A percentile compares a stretch with the other conserved stretches of the same genome.
These are phyloP conservation scores for Hucho hucho DNA, from an alignment of 2,113 vertebrate species.

Conservation along the genomic window DNA sequence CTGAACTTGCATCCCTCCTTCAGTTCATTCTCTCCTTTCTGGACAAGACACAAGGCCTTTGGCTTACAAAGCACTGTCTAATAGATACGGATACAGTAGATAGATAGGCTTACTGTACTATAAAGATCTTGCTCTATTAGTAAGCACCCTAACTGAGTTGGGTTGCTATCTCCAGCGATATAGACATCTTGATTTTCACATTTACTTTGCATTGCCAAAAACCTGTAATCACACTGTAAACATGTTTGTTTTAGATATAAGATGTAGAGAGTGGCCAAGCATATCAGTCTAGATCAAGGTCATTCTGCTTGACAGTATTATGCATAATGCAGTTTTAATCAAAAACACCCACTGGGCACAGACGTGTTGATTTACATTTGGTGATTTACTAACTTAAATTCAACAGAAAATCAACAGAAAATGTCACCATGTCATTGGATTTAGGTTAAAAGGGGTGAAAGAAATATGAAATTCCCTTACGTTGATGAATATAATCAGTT, in stretches of 20 bases:
- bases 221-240: conserved; percentile 35
- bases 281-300: neutral
- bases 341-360: too few species aligned
- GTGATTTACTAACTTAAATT: too few species aligned
- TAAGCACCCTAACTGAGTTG: conserved; percentile 21
- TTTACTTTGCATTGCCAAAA: conserved; percentile 29
- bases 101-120: conserved; percentile 30
- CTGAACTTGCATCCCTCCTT: conserved; percentile 35
- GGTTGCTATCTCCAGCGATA: conserved; percentile 32
- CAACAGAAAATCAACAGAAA: too few species aligned
- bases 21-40: conserved; percentile 36
- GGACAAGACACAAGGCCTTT: conserved; percentile 51
- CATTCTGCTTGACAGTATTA: conserved; percentile 31
- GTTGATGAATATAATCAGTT: too few species aligned
- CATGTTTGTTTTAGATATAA: conserved; percentile 29
- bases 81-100: conserved; percentile 42
- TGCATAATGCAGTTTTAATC: conserved; percentile 24
- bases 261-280: conserved; percentile 9
- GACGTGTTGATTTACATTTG: too few species aligned
- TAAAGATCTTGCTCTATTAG: neutral
- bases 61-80: conserved; percentile 36
- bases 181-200: conserved; percentile 37
- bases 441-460: too few species aligned
- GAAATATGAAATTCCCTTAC: too few species aligned
- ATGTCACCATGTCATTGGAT: too few species aligned